Evolutionary conservation across 2,888 invertebrate species (phyloP), one percentile per base, ranked within the genome.

Genomic region (Rhamnusium bicolor): DNA sequence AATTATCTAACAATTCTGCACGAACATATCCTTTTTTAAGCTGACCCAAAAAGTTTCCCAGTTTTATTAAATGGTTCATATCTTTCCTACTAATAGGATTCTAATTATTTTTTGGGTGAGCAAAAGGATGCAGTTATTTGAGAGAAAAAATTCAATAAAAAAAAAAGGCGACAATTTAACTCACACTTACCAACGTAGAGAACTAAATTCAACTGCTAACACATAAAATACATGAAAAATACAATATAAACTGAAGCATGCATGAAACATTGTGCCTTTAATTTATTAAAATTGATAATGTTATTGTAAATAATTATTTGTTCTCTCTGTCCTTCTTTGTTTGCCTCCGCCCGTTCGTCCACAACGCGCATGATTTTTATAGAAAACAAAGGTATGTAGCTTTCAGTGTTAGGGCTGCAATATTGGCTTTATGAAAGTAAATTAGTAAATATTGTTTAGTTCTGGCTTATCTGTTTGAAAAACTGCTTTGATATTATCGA

Each of bases 311-410:
- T 82, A 84, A 84, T 76, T 80, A 78, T 72, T 86, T 61, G 40
- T 40, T 12, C 18, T 46, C 21, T 61, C 46, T 61, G 46, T 61
- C 40, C 47, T 81, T 86, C 83, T 86, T 82, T 86, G 83, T 86
- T 87, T 85, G 85, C 83, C 83, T 84, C 85, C 85, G 83, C 82
- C 84, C 82, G 83, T 84, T 85, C 85, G 84, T 82, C 84, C 83
- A 84, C 85, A 84, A 83, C 84, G 82, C 85, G 86, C 86, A 87
- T 86, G 87, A 84, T 85, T 84, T 86, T 83, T 86, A 85, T 87
- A 88, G 88, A 88, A 87, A 88, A 87, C 86, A 88, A 87, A 88
- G 88, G 88, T 88, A 88, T 86, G 88, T 88, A 32, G 65, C 53
- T 53, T 65, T 65, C 65, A 27, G 32, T 65, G 53, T 65, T 32